Base-by-base conservation (phyloP, 2,888 invertebrate species). In the Acanthoscelides obtectus region DNA sequence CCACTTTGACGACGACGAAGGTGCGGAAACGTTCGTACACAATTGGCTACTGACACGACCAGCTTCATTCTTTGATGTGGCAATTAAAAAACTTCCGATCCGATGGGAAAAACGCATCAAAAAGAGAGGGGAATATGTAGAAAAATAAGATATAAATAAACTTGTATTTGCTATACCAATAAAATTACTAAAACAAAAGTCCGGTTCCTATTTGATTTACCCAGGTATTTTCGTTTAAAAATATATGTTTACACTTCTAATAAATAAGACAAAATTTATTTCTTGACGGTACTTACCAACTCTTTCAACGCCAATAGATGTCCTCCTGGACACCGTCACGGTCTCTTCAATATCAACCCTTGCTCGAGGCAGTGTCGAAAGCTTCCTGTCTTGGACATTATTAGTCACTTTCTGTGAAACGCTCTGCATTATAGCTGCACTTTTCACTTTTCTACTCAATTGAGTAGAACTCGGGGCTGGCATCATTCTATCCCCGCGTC, bases 251-350 rank as follows among this genome's bases (percentile, higher is more conserved):
- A 19, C 12, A 63, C 8, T 63, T 63, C 63, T 21, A 67, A 20
- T 3, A 5, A 20, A 1, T 67, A 25, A 25, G 12, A 22, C 22
- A 22, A n/a, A 66, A n/a, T 22, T 66, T 66, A 66, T 22, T 22
- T 66, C n/a, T n/a, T 22, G 22, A 19, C n/a, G n/a, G 22, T 66
- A 71, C 74, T 75, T 76, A 80, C 81, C 80, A 69, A 81, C 74
- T 73, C 76, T 76, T 68, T 75, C 70, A 22, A 75, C 73, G 71
- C 75, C 77, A 65, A 82, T 76, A 17, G 82, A 81, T 0, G 80
- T 79, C 69, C 79, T 75, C 68, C 82, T 77, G 0, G 83, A 79
- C 64, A 84, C 69, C 0, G 83, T 81, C 19, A 81, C 73, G 66
- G 81, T 81, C 74, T 83, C 82, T 22, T 81, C 76, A 64, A 78